Evolutionary conservation across 2,888 invertebrate species (phyloP), one percentile per base, ranked within the genome.

Genomic region (Zelleria hepariella): DNA sequence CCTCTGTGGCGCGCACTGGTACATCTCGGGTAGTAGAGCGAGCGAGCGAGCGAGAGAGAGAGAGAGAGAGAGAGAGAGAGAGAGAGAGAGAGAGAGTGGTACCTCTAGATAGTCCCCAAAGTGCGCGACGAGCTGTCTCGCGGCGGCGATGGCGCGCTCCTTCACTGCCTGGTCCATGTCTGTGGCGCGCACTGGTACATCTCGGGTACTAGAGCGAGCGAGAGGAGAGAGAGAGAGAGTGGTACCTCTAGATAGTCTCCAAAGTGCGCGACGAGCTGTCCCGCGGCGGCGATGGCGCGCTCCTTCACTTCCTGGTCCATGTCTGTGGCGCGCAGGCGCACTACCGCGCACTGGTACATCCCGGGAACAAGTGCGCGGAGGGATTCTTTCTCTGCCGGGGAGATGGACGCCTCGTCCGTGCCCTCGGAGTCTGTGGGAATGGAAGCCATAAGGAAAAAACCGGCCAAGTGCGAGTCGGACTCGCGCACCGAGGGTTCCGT

Each of bases 251-350:
- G 93, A 78, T 96, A 96, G 62, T n/a, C n/a, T n/a, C 98, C 98
- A 67, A 98, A 93, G 78, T 96, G 96, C 62, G 96, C 95, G 57
- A 99, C 92, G 57, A 98, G 94, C 80, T 98, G 97, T 15, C 98
- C 98, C 94, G 97, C 96, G 70, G 98, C 97, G 0, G 97, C 95
- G 64, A 99, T 99, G 8, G 99, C 98, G 24, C 98, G 92, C 77
- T 99, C 99, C 81, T 99, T 99, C 0, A 99, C 99, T 86, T 99
- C 99, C 79, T 99, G 99, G 87, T 99, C 99, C 74, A 99, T 98
- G 77, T 99, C 99, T 0, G 98, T 95, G 32, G 98, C 96, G 70
- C 94, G 94, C 48, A 99, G 90, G 61, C 98, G 92, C 62, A 94
- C 92, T 67, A 98, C 83, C 0, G 97, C 96, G 70, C 96, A 96